Percentiles rank a stretch among this genome's conserved stretches.
Conservation (phyloP, 2,113 vertebrate species). For the Tricholaema leucomelas region DNA sequence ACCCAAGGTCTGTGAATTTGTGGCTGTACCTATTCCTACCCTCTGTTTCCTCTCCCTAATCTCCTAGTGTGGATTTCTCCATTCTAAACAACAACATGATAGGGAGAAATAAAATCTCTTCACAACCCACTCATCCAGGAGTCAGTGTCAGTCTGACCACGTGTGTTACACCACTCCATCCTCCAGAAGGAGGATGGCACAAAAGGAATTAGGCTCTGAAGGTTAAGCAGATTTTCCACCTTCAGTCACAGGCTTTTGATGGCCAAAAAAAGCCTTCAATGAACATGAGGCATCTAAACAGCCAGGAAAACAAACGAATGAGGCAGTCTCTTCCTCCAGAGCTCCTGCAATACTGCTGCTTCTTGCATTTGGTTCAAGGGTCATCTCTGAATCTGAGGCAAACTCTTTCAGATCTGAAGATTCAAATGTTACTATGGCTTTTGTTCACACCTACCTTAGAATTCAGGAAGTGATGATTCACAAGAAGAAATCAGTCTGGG, state of each 20-base stretch:
- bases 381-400: background rate
- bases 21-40: background rate
- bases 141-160: background rate
- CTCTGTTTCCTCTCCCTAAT: background rate
- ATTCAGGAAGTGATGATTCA: background rate
- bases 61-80: background rate
- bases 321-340: background rate
- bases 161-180: background rate
- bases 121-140: fast-evolving
- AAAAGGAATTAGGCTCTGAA: background rate
- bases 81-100: background rate
- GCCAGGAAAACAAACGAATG: background rate
- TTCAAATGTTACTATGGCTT: background rate
- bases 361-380: background rate
- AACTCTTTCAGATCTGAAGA: background rate
- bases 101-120: background rate
- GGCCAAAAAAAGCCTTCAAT: background rate
- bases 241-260: background rate
- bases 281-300: background rate
- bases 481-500: background rate
- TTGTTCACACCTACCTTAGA: background rate
- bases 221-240: background rate
- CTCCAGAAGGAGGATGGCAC: background rate
- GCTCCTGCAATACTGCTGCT: background rate
- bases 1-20: background rate